phyloP scores from a whole-genome alignment of 2,113 vertebrate species.

The Dunckerocampus dactyliophorus region DNA sequence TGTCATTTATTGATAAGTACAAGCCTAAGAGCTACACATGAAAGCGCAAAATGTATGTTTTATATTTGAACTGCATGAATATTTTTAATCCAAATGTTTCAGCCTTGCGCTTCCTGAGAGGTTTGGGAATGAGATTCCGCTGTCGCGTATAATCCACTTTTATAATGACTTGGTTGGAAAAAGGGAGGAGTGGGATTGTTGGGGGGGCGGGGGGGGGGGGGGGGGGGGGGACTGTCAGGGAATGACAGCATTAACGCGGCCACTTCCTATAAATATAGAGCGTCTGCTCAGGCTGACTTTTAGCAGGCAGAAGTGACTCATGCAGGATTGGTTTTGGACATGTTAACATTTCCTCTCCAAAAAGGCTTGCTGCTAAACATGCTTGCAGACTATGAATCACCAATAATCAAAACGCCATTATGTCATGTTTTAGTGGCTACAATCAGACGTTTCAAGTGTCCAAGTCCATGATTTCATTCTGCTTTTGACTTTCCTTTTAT shows the following conservation, averaged over 20 bases:
- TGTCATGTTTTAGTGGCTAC: too few relatives aligned
- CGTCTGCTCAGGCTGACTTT: constrained; percentile 19
- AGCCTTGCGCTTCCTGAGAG: constrained; percentile 38
- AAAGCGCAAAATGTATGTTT: constrained; percentile 43
- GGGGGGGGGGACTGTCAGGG: constrained; percentile 30
- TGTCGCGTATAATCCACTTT: constrained; percentile 62
- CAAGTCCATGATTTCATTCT: too few relatives aligned
- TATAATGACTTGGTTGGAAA: constrained; percentile 59
- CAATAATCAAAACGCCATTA: too few relatives aligned
- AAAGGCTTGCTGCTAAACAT: too few relatives aligned
- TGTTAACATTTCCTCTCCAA: too few relatives aligned
- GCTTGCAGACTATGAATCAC: too few relatives aligned
- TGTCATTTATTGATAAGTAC: constrained; percentile 31
- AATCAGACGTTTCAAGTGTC: too few relatives aligned
- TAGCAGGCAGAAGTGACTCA: too few relatives aligned
- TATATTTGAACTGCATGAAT: constrained; percentile 43
- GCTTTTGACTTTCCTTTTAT: too few relatives aligned
- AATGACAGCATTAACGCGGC: constrained; percentile 42
- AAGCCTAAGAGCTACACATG: constrained; percentile 23
- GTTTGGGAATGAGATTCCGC: constrained; percentile 59
- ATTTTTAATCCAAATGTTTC: constrained; percentile 51
- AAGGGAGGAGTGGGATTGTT: constrained; percentile 18
- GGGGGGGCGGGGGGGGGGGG: too few relatives aligned
- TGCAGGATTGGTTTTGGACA: too few relatives aligned
- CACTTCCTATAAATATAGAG: constrained; percentile 47